Percentiles rank a stretch among this genome's conserved stretches.
Evolutionary conservation across 2,888 invertebrate species (phyloP).

Genomic region (Bhutanitis thaidina): DNA sequence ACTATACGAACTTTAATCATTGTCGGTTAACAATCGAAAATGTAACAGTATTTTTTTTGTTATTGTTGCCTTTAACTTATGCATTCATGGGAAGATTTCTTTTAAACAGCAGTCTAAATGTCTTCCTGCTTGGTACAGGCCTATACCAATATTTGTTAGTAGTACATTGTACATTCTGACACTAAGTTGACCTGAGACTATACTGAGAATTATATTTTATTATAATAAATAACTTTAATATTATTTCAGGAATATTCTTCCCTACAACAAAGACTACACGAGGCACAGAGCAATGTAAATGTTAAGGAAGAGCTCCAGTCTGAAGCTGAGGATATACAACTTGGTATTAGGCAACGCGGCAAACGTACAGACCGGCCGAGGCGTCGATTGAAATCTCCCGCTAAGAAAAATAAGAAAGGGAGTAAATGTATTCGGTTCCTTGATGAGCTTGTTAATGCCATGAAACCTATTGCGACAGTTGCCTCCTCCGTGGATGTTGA

Average conservation of each 20-base stretch:
- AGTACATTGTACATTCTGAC: too few species aligned
- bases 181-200: too few species aligned
- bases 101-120: too few species aligned
- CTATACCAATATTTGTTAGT: too few species aligned
- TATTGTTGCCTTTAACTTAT: too few species aligned
- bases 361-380: slow-evolving; percentile 55
- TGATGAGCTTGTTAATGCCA: slow-evolving; percentile 51
- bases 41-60: too few species aligned
- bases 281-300: slow-evolving; percentile 24
- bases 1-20: too few species aligned
- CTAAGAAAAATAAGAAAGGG: slow-evolving; percentile 28
- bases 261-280: slow-evolving; percentile 28
- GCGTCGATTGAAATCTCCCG: slow-evolving; percentile 26
- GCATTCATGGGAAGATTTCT: too few species aligned
- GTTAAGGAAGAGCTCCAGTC: slow-evolving; percentile 47
- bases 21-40: too few species aligned
- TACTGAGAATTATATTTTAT: too few species aligned
- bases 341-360: slow-evolving; percentile 48
- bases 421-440: slow-evolving; percentile 49
- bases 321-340: slow-evolving; percentile 32
- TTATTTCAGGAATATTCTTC: slow-evolving; percentile 30
- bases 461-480: slow-evolving; percentile 46
- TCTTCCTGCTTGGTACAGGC: too few species aligned
- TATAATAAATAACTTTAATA: background rate
- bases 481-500: slow-evolving; percentile 21